Conservation (phyloP, 2,888 invertebrate genomes). For the Philonicus albiceps region DNA sequence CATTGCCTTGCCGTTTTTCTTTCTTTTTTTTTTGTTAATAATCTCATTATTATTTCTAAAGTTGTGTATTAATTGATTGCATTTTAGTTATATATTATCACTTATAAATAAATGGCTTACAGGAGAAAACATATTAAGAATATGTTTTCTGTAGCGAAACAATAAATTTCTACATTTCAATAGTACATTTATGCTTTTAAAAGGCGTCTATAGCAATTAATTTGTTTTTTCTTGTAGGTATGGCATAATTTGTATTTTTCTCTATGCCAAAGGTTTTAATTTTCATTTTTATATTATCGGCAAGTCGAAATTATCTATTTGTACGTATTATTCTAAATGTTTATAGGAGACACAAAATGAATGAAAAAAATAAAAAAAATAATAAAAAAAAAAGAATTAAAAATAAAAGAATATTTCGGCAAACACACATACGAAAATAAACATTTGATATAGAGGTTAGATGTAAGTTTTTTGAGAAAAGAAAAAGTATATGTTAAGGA, state of each 20-base stretch:
- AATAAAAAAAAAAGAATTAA: constrained; percentile 20
- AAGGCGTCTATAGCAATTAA: constrained; percentile 28
- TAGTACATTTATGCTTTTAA: constrained; percentile 33
- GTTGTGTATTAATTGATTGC: constrained; percentile 25
- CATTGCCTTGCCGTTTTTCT: neutral
- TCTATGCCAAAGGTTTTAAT: constrained; percentile 15
- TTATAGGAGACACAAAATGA: constrained; percentile 11
- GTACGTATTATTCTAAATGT: constrained; percentile 38
- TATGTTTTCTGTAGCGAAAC: constrained; percentile 29
- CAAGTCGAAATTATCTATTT: constrained; percentile 31
- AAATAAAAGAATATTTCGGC: constrained; percentile 34
- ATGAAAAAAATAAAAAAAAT: neutral
- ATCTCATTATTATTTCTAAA: constrained; percentile 28
- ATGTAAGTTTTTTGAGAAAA: constrained; percentile 29
- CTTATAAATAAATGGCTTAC: constrained; percentile 13
- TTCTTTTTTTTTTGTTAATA: too few species aligned
- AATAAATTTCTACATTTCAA: neutral
- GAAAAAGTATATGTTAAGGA: constrained; percentile 26
- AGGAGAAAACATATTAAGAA: constrained; percentile 18
- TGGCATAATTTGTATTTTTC: constrained; percentile 10
- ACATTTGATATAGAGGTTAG: constrained; percentile 33
- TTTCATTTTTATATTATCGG: neutral
- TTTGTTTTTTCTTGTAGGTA: neutral
- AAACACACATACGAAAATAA: constrained; percentile 37
- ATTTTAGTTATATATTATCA: constrained; percentile 31